Base-by-base conservation (phyloP, 1,140 invertebrate species). In the Hycleus phaleratus region DNA sequence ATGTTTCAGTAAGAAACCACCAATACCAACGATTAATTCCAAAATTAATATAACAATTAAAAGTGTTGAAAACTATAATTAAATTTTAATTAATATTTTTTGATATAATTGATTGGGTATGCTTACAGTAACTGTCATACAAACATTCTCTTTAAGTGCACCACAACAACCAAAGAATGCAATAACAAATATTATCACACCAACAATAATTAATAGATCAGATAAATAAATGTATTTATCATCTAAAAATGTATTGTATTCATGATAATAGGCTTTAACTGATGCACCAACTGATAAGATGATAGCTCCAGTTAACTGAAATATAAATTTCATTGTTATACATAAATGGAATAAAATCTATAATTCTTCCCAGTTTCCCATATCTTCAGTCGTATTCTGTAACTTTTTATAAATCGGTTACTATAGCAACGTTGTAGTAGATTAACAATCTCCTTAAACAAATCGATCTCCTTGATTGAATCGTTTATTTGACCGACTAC, bases 81-180 rank as follows among this genome's bases (percentile, higher is more conserved):
- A 60, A 60, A 61, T 26, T 2, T 24, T 61, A 8, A 46, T 11
- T n/a, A 47, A 32, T 10, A 38, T 44, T 54, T 46, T 12, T 42
- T 45, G 1, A 26, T 25, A 46, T 49, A 42, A 48, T 26, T 43
- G 38, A 49, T 48, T 45, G 38, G 1, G 11, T 11, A 40, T 45
- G 26, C 79, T 79, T 76, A 88, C 86, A 24, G 87, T 89, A 11
- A 87, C 80, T 44, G 91, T 85, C 86, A 92, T 90, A 75, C 88
- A 91, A 60, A 86, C 83, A 70, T 86, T 90, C 73, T 93, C 89
- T 67, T 88, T 88, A 2, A 90, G 75, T 11, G 90, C 90, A 12
- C 91, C 91, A 61, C 89, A 93, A 75, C 90, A 93, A 59, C 91
- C 91, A 59, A 93, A 86, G 78, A 92, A 91, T 26, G 89, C 86